Percentiles rank a stretch among this genome's conserved stretches.
Evolutionary conservation across 1,140 invertebrate species (phyloP).

Genomic region (Eumaeus atala): DNA sequence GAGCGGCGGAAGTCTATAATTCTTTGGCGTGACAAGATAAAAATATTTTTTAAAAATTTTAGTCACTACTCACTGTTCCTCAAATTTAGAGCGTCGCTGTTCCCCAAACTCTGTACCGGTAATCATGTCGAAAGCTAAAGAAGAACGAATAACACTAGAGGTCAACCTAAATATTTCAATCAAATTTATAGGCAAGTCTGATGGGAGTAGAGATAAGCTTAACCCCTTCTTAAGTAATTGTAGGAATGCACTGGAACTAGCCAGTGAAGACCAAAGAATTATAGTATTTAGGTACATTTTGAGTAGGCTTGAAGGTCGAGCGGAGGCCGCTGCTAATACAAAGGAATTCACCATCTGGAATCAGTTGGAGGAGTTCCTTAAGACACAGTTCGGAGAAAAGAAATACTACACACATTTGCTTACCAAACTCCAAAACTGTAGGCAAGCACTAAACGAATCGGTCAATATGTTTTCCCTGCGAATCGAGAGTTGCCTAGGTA

Average conservation of each 20-base stretch:
- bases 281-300: constrained; percentile 19
- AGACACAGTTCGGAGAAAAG: constrained; percentile 17
- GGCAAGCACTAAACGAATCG: constrained; percentile 16
- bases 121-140: no score
- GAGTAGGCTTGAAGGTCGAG: constrained; percentile 12
- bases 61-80: no score
- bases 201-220: no score
- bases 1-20: no score
- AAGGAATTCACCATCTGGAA: constrained; percentile 12
- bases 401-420: constrained; percentile 22
- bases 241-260: constrained; percentile 19
- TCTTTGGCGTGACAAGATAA: no score
- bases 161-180: no score
- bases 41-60: no score
- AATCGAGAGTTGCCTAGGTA: constrained; percentile 17
- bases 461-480: constrained; percentile 17
- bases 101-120: no score
- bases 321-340: constrained; percentile 4
- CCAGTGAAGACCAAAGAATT: constrained; percentile 8
- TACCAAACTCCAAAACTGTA: constrained; percentile 19
- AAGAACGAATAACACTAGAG: no score
- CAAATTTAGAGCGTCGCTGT: no score
- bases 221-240: constrained; percentile 10
- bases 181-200: no score
- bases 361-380: constrained; percentile 18